Evolutionary conservation across 2,113 vertebrate genomes (phyloP).

Genomic region (Phaetusa simplex): DNA sequence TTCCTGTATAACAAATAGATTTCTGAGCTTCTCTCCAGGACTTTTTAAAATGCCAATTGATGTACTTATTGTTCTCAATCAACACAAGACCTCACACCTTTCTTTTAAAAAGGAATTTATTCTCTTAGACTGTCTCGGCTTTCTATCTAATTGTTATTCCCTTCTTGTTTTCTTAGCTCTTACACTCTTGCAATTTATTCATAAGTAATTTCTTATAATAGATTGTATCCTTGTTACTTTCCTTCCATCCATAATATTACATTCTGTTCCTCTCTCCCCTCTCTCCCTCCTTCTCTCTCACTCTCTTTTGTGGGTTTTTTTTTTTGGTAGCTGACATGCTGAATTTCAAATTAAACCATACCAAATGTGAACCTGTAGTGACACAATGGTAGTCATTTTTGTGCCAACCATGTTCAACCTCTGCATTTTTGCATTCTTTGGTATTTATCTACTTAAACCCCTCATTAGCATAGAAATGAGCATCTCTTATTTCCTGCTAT

Average conservation of each 20-base stretch:
- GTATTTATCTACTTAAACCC: neutral
- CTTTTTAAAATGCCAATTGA: neutral
- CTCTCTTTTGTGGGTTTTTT: neutral
- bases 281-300: neutral
- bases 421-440: neutral
- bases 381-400: neutral
- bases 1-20: neutral
- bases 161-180: constrained; percentile 26
- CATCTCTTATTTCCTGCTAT: neutral
- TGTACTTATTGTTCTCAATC: neutral
- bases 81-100: neutral
- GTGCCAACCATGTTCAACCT: neutral
- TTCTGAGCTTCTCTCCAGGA: neutral
- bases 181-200: constrained; percentile 24
- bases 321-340: neutral
- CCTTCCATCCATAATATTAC: constrained; percentile 1
- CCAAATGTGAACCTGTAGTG: neutral
- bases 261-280: neutral
- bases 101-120: neutral
- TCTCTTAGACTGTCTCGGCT: neutral
- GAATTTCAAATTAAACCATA: constrained; percentile 9
- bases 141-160: constrained; percentile 32
- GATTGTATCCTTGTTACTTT: constrained; percentile 24
- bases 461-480: constrained; percentile 47
- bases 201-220: constrained; percentile 55